These are phyloP conservation scores for Lucilia cuprina DNA, from an alignment of 1,140 invertebrate genomes.

Conservation along the genomic window DNA sequence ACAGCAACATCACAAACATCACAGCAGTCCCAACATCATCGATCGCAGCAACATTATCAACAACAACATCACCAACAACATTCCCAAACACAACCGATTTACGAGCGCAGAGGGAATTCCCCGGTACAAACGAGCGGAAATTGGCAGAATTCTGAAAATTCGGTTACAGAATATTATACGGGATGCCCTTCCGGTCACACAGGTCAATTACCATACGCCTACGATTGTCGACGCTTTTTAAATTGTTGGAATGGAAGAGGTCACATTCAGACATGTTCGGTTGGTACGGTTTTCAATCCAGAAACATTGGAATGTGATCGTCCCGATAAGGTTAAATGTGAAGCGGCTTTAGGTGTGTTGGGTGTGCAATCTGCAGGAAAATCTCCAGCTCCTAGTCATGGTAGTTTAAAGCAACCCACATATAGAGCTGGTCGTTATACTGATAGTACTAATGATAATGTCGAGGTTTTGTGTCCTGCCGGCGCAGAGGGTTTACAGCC, in stretches of 20 bases:
- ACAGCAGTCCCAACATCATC: neutral
- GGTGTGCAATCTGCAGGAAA: slow-evolving; percentile 68
- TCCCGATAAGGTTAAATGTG: slow-evolving; percentile 70
- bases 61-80: slow-evolving; percentile 28
- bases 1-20: neutral
- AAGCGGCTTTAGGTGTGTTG: slow-evolving; percentile 65
- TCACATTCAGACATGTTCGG: slow-evolving; percentile 69
- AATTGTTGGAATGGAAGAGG: slow-evolving; percentile 72
- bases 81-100: slow-evolving; percentile 41
- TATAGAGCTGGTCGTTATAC: slow-evolving; percentile 21
- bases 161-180: slow-evolving; percentile 36
- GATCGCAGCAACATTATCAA: neutral
- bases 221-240: slow-evolving; percentile 73
- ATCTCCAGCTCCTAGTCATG: neutral
- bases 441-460: slow-evolving; percentile 20
- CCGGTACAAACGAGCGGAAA: slow-evolving; percentile 10
- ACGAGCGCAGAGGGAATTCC: slow-evolving; percentile 40
- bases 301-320: slow-evolving; percentile 70
- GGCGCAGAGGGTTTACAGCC: slow-evolving; percentile 67
- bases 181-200: slow-evolving; percentile 67
- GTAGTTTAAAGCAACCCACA: neutral
- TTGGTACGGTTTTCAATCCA: slow-evolving; percentile 74
- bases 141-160: slow-evolving; percentile 22
- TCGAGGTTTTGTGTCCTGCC: slow-evolving; percentile 60
- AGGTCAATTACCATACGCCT: slow-evolving; percentile 68